Conservation (phyloP, 2,797 vertebrate species). For the Microctenopoma steveboyesi region DNA sequence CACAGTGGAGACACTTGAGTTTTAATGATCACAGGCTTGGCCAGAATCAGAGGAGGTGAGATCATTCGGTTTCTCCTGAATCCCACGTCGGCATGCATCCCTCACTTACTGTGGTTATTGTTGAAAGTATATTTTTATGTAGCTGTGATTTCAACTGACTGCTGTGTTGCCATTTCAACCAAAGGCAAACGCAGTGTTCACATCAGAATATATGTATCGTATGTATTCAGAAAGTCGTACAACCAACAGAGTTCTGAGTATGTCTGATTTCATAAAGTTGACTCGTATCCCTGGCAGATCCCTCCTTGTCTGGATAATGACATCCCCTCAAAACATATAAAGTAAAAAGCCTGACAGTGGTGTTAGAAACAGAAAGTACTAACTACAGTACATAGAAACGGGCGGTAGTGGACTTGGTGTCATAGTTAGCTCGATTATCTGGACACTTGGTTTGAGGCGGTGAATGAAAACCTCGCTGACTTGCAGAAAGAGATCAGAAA, state of each 20-base stretch:
- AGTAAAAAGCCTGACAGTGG: constrained; percentile 1
- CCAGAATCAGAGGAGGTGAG: constrained; percentile 38
- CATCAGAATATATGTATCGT: too few relatives aligned
- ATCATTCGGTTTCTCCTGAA: constrained; percentile 34
- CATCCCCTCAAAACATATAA: not conserved
- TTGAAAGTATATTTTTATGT: not conserved
- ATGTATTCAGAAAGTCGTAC: too few relatives aligned
- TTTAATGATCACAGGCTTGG: constrained; percentile 46
- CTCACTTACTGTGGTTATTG: not conserved
- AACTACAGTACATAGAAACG: constrained; percentile 3
- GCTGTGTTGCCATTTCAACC: too few relatives aligned
- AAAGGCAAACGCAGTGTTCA: too few relatives aligned
- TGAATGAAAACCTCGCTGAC: constrained; percentile 21
- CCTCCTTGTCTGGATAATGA: not conserved
- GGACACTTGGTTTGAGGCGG: constrained; percentile 22
- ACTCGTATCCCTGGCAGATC: not conserved
- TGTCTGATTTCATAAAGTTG: not conserved
- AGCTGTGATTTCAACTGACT: not conserved
- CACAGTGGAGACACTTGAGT: constrained; percentile 38
- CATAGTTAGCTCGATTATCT: constrained; percentile 15
- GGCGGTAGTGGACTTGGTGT: not conserved
- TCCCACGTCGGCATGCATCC: constrained; percentile 7
- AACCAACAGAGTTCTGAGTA: not conserved
- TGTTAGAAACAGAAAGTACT: not conserved
- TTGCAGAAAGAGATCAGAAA: constrained; percentile 7